A percentile compares a stretch with the other conserved stretches of the same genome.
Evolutionary conservation across 2,797 vertebrate genomes (phyloP).

Genomic region (Rhinatrema bivittatum): DNA sequence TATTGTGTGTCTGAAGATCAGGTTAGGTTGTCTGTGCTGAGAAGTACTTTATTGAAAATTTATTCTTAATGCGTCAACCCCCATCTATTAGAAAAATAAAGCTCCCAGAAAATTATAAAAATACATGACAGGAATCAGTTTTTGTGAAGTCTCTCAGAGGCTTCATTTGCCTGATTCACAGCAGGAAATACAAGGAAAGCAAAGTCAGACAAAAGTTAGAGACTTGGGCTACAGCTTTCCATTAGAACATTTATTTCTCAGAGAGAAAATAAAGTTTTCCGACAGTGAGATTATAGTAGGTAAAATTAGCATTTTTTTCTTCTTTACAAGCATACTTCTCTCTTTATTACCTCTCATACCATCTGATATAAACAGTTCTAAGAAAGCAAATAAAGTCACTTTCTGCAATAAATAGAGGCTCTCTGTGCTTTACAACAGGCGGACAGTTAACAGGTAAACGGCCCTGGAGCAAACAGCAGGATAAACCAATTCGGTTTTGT

Average conservation of each 20-base stretch:
- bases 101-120: too few species aligned
- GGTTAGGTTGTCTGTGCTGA: too few species aligned
- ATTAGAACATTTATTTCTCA: constrained; percentile 90
- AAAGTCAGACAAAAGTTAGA: too few species aligned
- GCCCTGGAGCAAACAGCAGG: constrained; percentile 54
- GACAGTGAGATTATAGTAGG: constrained; percentile 79
- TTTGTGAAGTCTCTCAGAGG: too few species aligned
- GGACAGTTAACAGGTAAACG: constrained; percentile 40
- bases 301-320: constrained; percentile 80
- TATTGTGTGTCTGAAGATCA: too few species aligned
- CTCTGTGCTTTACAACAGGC: constrained; percentile 72
- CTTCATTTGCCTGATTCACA: too few species aligned
- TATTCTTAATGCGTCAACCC: too few species aligned
- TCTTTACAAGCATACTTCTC: constrained; percentile 84
- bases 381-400: constrained; percentile 75
- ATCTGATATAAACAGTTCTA: constrained; percentile 77
- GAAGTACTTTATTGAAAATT: too few species aligned
- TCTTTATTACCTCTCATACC: constrained; percentile 68
- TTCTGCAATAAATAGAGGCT: constrained; percentile 89
- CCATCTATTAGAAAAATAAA: too few species aligned
- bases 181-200: too few species aligned
- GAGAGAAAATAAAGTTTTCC: constrained; percentile 87
- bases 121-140: too few species aligned
- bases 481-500: constrained; percentile 36
- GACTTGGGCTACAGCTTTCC: constrained; percentile 42